phyloP scores from a whole-genome alignment of 2,113 vertebrate genomes.

The Cebidichthys violaceus region DNA sequence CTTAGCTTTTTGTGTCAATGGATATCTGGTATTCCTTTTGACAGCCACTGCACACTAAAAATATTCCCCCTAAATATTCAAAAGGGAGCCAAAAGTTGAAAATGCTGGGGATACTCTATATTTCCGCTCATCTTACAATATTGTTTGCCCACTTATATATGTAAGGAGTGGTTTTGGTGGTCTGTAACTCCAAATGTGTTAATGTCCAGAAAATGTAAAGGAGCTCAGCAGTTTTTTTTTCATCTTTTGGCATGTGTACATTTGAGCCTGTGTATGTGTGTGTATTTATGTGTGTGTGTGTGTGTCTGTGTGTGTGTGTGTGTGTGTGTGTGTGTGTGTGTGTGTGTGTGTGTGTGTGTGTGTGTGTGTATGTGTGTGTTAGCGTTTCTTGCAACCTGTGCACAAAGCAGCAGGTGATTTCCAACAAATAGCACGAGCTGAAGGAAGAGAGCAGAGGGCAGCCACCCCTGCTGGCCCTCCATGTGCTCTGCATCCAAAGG shows the following conservation, averaged over 20 bases:
- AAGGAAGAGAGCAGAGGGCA: slow-evolving; percentile 53
- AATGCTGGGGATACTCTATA: too few species aligned
- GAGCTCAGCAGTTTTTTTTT: background rate
- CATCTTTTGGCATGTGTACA: slow-evolving; percentile 1
- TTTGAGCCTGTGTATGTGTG: background rate
- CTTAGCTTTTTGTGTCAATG: background rate
- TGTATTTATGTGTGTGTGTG: background rate
- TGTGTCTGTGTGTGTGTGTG: background rate
- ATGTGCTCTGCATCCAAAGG: slow-evolving; percentile 50
- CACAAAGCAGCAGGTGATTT: slow-evolving; percentile 66
- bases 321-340: background rate
- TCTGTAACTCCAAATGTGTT: background rate
- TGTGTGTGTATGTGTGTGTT: too few species aligned
- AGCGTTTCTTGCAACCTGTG: slow-evolving; percentile 23
- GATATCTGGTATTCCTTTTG: background rate
- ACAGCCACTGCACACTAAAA: background rate
- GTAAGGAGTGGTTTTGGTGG: background rate
- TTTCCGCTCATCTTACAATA: background rate
- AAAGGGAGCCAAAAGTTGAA: background rate
- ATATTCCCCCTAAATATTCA: background rate
- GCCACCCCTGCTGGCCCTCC: slow-evolving; percentile 32
- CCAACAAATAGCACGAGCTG: slow-evolving; percentile 64
- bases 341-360: background rate
- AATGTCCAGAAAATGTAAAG: background rate
- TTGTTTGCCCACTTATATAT: background rate